These are phyloP conservation scores for Chlamydotis undulata DNA, from an alignment of 2,113 vertebrate species.

Conservation along the genomic window DNA sequence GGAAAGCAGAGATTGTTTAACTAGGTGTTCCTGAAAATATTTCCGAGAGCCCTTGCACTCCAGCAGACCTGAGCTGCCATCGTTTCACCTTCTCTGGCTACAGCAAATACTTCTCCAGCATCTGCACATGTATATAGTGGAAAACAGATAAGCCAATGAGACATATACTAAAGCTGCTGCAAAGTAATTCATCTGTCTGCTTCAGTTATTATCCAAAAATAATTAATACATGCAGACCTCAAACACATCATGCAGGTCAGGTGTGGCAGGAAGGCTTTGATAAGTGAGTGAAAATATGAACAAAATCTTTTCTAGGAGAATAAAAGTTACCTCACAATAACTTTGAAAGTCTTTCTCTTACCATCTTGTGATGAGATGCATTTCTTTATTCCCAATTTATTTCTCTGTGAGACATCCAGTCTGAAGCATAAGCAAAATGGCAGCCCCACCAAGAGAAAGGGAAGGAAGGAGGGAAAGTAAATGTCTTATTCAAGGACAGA, in stretches of 20 bases:
- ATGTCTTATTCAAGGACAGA: neutral
- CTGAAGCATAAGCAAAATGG: slow-evolving; percentile 21
- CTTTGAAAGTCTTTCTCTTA: neutral
- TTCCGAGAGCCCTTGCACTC: neutral
- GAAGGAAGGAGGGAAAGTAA: neutral
- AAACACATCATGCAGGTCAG: neutral
- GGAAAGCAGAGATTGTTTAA: neutral
- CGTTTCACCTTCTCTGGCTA: neutral
- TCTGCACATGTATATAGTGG: neutral
- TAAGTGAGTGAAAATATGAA: neutral
- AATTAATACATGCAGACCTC: neutral
- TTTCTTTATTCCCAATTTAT: slow-evolving; percentile 38
- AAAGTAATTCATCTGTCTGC: neutral
- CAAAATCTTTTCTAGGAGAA: neutral
- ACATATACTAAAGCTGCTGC: neutral
- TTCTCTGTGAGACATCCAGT: neutral
- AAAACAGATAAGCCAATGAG: neutral
- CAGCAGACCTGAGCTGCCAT: neutral
- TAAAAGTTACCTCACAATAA: neutral
- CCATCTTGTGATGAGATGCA: neutral
- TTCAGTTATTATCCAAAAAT: slow-evolving; percentile 1
- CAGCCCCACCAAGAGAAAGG: neutral
- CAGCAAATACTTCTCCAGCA: neutral
- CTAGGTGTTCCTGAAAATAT: neutral
- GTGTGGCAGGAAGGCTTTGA: neutral